phyloP scores from a whole-genome alignment of 2,113 vertebrate genomes.

The Neopipo cinnamomea region DNA sequence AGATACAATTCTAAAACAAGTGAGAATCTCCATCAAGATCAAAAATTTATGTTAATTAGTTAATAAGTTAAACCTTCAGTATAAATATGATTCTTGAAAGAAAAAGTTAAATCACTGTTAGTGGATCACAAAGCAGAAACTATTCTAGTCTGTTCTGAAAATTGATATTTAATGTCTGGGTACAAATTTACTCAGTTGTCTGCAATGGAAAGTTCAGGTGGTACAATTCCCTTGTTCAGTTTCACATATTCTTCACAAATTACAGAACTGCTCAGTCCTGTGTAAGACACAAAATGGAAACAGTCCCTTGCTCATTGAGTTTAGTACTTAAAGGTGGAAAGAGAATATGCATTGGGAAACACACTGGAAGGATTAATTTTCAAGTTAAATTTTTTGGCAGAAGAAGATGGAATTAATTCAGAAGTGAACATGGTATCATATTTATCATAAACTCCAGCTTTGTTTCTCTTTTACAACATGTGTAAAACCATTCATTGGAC shows the following conservation, averaged over 20 bases:
- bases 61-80: background rate
- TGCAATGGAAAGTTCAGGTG: background rate
- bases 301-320: background rate
- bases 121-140: background rate
- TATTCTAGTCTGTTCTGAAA: background rate
- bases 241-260: background rate
- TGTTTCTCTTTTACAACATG: background rate
- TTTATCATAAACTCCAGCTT: constrained; percentile 20
- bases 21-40: background rate
- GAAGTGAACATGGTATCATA: background rate
- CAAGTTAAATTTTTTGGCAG: background rate
- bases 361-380: constrained; percentile 37
- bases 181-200: background rate
- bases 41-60: background rate
- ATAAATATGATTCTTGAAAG: background rate
- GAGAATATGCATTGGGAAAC: background rate
- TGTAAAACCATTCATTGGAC: background rate
- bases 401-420: constrained; percentile 34
- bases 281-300: background rate
- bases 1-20: background rate
- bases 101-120: background rate
- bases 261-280: background rate
- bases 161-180: background rate
- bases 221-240: background rate
- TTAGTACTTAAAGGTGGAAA: constrained; percentile 7